Evolutionary conservation across 2,113 vertebrate species (phyloP), one percentile per base, ranked within the genome.

Genomic region (Mesembrinibis cayennensis): DNA sequence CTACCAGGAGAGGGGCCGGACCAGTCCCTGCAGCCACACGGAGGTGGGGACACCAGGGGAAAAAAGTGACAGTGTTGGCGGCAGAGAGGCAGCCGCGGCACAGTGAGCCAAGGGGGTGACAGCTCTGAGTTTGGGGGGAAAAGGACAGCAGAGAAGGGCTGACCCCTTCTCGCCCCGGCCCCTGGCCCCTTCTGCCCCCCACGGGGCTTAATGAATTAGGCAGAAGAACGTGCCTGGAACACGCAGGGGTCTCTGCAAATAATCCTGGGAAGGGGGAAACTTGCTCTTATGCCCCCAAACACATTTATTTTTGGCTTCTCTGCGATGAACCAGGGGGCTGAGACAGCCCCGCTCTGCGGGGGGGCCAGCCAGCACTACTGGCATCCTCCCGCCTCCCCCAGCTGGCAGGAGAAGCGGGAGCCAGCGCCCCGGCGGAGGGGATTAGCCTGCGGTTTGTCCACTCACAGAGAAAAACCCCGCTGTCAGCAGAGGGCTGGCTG

Each of bases 401-500:
- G 56, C 15, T 7, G 2, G 11, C 45, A 44, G 29, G 9, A 70
- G 40, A 83, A 84, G 25, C 50, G 40, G 45, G 16, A 6, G 55
- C 25, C 38, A 49, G 55, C 30, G 61, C 59, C 59, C 74, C 9
- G n/a, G 44, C 73, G 22, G 3, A 36, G 34, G 61, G 94, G 94
- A 97, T 97, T 96, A 97, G 66, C 74, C 7, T 8, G 52, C 1
- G 1, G 13, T 72, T 96, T 80, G 81, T 93, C 76, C 67, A 65
- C 49, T 94, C 92, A 89, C 12, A 55, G 59, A 82, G 82, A 89
- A 95, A 95, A 96, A 90, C 27, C 58, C 58, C 16, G 0, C 59
- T 14, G 94, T 96, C 97, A 97, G 97, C 95, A 96, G 53, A 92
- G 82, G 81, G 79, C 76, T 70, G 42, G 29, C 26, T 4, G 8